A percentile compares a stretch with the other conserved stretches of the same genome.
These are phyloP conservation scores for Ploceus nigricollis DNA, from an alignment of 2,113 vertebrate species.

Conservation along the genomic window DNA sequence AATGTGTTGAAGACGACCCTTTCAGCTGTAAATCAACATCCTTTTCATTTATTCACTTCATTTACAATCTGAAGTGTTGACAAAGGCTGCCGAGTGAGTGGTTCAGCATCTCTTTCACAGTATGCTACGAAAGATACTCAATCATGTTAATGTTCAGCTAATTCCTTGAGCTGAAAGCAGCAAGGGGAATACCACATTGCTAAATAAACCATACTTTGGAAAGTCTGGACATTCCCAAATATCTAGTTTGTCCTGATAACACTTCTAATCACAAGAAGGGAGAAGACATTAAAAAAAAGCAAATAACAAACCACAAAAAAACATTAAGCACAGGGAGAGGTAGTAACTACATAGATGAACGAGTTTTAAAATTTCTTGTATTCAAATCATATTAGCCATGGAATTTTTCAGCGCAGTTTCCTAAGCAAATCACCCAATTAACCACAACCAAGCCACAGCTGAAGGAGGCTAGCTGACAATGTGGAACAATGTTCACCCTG, in stretches of 20 bases:
- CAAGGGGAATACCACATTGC: slow-evolving; percentile 1
- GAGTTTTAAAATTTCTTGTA: not conserved
- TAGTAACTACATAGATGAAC: not conserved
- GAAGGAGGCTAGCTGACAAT: not conserved
- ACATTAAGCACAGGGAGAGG: not conserved
- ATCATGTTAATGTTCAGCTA: not conserved
- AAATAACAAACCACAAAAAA: not conserved
- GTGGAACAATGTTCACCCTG: not conserved
- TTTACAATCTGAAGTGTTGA: not conserved
- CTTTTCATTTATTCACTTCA: not conserved
- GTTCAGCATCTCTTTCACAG: not conserved
- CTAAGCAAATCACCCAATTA: not conserved
- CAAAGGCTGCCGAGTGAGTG: not conserved
- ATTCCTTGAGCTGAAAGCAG: not conserved
- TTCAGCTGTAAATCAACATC: not conserved
- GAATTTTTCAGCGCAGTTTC: not conserved
- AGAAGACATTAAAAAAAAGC: not conserved
- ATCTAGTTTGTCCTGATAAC: not conserved
- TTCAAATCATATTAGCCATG: not conserved
- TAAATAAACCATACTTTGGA: not conserved
- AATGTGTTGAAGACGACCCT: not conserved
- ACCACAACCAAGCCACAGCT: not conserved
- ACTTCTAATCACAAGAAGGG: not conserved
- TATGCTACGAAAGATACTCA: not conserved
- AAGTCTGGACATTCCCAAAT: not conserved